Evolutionary conservation across 2,888 invertebrate genomes (phyloP), one percentile per base, ranked within the genome.

Genomic region (Pogonocherus hispidulus): DNA sequence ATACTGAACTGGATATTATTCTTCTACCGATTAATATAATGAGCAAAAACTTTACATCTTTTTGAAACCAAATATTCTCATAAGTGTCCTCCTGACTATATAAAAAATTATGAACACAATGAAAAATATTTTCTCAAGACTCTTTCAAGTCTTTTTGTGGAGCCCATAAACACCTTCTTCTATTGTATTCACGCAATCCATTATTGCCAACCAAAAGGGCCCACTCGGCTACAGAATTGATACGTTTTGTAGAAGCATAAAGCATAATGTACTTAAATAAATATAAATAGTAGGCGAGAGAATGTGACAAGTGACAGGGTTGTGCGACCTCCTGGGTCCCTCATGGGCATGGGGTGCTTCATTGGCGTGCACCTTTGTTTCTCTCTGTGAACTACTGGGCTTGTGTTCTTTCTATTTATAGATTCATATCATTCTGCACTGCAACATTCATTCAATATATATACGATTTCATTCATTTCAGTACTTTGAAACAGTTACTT

Each of bases 231-330:
- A 71, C 74, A 76, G 76, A 80, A 79, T 78, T 80, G 80, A 80
- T 79, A 80, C 74, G 78, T 80, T 78, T 80, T 79, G 77, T 80
- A 71, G 66, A 70, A 70, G 71, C 75, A 78, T 77, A 78, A 78
- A 78, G 77, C 78, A 79, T 80, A 71, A 73, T 71, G 66, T 65
- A 68, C 69, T 70, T 73, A 80, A 81, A 82, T 81, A 81, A 80
- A 82, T 78, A 80, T 82, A 82, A 83, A 82, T 82, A 81, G 79
- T 78, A 77, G 81, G 81, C 77, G 79, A 80, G 78, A 72, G 79
- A 79, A 77, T 80, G 80, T 78, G 81, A 80, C 82, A 81, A 80
- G 82, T 81, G 81, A 82, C 82, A 80, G 80, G 80, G 79, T 79
- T 79, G 80, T 77, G 74, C 78, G 77, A 78, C 80, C 80, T 76